Percentiles rank a stretch among this genome's conserved stretches.
These are phyloP conservation scores for Artibeus jamaicensis DNA, from an alignment of 2,797 vertebrate genomes.

Conservation along the genomic window DNA sequence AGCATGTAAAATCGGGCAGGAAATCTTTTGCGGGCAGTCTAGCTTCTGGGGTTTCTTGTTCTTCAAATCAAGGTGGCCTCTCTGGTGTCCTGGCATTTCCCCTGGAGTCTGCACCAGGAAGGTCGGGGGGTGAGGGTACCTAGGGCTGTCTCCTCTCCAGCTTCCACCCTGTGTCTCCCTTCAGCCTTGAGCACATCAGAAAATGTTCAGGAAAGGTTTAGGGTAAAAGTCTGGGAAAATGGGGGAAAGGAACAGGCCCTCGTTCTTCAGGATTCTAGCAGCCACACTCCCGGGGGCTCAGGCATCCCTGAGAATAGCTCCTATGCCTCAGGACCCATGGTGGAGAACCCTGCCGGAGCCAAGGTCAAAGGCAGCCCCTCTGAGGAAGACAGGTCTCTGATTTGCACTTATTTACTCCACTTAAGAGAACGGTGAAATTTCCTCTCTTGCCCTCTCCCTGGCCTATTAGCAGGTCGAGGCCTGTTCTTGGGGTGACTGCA, in stretches of 20 bases:
- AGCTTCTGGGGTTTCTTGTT: not conserved
- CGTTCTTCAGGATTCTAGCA: not conserved
- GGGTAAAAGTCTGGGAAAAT: not conserved
- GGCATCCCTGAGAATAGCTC: not conserved
- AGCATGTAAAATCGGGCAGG: constrained; percentile 13
- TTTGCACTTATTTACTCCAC: not conserved
- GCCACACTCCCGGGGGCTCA: not conserved
- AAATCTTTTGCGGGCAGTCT: constrained; percentile 23
- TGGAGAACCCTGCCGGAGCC: not conserved
- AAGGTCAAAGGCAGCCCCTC: not conserved
- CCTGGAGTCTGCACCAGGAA: not conserved
- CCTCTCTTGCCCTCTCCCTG: not conserved
- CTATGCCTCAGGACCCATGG: not conserved
- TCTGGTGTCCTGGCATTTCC: not conserved
- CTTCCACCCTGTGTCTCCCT: not conserved
- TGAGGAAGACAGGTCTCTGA: not conserved
- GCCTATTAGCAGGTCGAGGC: not conserved
- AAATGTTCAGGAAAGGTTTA: not conserved
- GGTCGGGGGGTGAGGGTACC: not conserved
- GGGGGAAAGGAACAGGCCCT: not conserved
- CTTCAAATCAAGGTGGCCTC: not conserved
- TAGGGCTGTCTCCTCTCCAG: not conserved
- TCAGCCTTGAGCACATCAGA: not conserved
- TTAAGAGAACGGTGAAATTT: not conserved
- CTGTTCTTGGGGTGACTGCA: not conserved